Percentiles rank a stretch among this genome's conserved stretches.
phyloP scores from a whole-genome alignment of 2,797 vertebrate genomes.

The Scarus forsteni region DNA sequence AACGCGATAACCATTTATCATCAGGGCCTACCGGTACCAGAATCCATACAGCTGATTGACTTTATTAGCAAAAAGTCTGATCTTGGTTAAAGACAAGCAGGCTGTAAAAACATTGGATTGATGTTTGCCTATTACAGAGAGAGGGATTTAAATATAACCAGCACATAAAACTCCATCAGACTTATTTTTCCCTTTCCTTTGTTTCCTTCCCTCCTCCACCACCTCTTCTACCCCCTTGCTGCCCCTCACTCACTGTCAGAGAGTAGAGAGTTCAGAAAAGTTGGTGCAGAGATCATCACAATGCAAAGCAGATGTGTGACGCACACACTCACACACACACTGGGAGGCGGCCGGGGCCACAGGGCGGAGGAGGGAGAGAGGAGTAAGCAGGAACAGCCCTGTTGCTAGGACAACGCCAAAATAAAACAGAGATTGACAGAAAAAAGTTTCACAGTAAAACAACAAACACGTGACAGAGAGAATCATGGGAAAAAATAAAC shows the following conservation, averaged over 20 bases:
- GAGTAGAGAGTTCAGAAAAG: conserved; percentile 81
- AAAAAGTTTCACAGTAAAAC: conserved; percentile 74
- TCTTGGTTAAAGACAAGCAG: no score
- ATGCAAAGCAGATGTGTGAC: conserved; percentile 94
- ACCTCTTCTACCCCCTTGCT: conserved; percentile 28
- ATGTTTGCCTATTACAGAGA: no score
- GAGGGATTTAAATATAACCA: background rate
- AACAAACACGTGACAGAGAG: conserved; percentile 56
- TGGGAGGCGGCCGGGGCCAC: conserved; percentile 87
- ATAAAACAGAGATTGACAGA: conserved; percentile 91
- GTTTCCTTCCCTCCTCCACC: conserved; percentile 52
- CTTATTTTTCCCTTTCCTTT: conserved; percentile 35
- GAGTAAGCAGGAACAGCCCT: conserved; percentile 89
- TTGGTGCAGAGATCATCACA: conserved; percentile 85
- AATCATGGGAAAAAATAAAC: background rate
- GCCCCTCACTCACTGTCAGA: conserved; percentile 57
- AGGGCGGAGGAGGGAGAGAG: conserved; percentile 80
- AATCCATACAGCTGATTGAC: no score
- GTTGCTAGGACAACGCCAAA: conserved; percentile 91
- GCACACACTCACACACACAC: conserved; percentile 25
- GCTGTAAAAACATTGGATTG: no score
- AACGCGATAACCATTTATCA: no score
- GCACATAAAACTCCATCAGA: background rate
- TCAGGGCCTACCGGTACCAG: no score
- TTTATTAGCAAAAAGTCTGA: no score